These are phyloP conservation scores for Forbesichthys agassizii DNA, from an alignment of 2,113 vertebrate species.

Conservation along the genomic window DNA sequence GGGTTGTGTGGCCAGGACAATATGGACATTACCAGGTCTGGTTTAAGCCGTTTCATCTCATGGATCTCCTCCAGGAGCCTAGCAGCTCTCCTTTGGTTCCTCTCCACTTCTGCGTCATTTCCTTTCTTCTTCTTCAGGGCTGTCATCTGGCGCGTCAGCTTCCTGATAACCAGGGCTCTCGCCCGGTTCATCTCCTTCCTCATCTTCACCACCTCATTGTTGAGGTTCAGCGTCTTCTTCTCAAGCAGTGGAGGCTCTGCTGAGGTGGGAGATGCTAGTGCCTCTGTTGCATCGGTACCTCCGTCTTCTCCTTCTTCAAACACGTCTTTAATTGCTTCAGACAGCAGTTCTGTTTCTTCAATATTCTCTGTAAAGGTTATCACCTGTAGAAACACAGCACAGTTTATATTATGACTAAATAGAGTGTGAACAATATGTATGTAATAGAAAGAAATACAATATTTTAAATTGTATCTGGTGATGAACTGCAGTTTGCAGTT, in stretches of 20 bases:
- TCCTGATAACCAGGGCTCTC: conserved; percentile 86
- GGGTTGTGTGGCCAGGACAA: not conserved
- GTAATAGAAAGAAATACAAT: no score
- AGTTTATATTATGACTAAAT: no score
- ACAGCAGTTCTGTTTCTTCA: not conserved
- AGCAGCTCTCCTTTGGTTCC: conserved; percentile 83
- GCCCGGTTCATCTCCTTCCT: conserved; percentile 93
- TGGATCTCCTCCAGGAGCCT: conserved; percentile 91
- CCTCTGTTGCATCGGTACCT: not conserved
- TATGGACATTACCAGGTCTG: conserved; percentile 73
- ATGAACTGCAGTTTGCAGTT: no score
- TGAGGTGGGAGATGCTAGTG: not conserved
- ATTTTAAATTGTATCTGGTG: no score
- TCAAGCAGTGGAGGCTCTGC: not conserved
- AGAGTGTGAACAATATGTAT: no score
- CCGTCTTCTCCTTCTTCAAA: not conserved
- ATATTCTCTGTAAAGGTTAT: not conserved
- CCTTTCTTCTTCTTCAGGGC: conserved; percentile 90
- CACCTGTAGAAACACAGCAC: no score
- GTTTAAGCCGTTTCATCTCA: conserved; percentile 84
- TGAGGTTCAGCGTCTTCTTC: conserved; percentile 67
- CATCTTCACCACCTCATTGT: conserved; percentile 92
- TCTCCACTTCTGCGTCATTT: conserved; percentile 78
- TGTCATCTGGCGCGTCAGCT: conserved; percentile 82
- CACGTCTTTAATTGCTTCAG: not conserved